Conservation (phyloP, 1,140 invertebrate species). For the Macrobrachium nipponense region DNA sequence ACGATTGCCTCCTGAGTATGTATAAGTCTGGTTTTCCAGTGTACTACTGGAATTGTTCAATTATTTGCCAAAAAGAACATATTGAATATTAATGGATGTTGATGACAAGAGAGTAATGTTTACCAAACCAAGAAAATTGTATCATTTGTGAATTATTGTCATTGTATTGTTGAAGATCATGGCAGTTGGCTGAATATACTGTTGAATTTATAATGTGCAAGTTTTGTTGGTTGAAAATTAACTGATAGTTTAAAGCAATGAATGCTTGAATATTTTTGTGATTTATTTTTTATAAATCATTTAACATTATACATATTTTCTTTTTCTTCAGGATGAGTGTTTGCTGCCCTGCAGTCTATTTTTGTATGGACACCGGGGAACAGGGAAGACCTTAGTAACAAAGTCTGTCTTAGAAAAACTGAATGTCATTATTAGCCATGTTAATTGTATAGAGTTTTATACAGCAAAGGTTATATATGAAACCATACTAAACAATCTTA, state of each 20-base stretch:
- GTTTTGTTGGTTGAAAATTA: too few species aligned
- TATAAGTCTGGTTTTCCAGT: too few species aligned
- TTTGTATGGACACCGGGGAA: constrained; percentile 82
- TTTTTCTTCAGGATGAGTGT: constrained; percentile 68
- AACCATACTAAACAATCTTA: constrained; percentile 77
- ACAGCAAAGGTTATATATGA: constrained; percentile 81
- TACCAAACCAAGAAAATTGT: too few species aligned
- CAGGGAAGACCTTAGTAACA: constrained; percentile 82
- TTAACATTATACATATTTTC: not conserved
- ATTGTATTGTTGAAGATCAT: too few species aligned
- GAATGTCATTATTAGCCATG: constrained; percentile 74
- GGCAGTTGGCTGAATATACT: too few species aligned
- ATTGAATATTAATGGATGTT: too few species aligned
- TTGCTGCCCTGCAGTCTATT: constrained; percentile 77
- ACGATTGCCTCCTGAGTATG: too few species aligned
- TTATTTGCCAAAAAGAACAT: too few species aligned
- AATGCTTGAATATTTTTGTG: not conserved
- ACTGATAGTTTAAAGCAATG: not conserved
- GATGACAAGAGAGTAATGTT: too few species aligned
- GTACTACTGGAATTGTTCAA: too few species aligned
- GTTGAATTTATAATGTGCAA: too few species aligned
- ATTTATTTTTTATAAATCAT: not conserved
- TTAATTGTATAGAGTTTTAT: constrained; percentile 88
- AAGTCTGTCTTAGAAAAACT: constrained; percentile 73
- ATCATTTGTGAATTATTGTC: too few species aligned